Base-by-base conservation (phyloP, 2,888 invertebrate genomes). In the Dichetophora obliterata region DNA sequence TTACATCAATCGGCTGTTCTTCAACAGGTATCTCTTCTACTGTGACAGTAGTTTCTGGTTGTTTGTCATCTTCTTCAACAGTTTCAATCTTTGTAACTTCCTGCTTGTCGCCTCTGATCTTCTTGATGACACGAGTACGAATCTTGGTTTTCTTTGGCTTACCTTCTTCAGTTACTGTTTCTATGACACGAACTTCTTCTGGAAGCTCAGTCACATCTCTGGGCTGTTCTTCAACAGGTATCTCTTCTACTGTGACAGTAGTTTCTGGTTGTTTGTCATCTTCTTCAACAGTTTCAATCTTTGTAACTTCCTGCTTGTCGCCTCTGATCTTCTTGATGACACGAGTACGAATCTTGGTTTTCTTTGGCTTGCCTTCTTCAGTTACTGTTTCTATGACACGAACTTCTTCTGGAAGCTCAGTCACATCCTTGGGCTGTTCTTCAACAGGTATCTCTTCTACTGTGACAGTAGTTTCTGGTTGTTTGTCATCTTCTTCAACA, bases 251-350 rank as follows among this genome's bases (percentile, higher is more conserved):
- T 11, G 71, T 71, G 34, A 71, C 71, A 37, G 71, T 71, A 1
- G 59, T 59, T 59, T 71, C 71, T n/a, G 71, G 71, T 8, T 57
- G 71, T 59, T 71, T 71, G 57, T 71, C 71, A 19, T 71, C 71
- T 57, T 71, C 71, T 71, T 71, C 71, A 19, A 71, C 71, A 8
- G 71, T 71, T 57, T 71, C 59, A 31, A 71, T 71, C 24, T 71
- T 71, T 5, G 71, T 71, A 43, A 71, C 71, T 71, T 71, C 71
- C n/a, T 71, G 71, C 24, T 71, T 71, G 31, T n/a, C 59, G 16
- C 57, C 71, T 59, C 59, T 71, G 6, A 71, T 57, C 71, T 71
- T 71, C 57, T 71, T 71, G 71, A 71, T 71, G 34, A 71, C 34
- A 8, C 71, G 71, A 19, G 71, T 71, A 16, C 71, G 31, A 34